phyloP scores from a whole-genome alignment of 2,113 vertebrate genomes.

The Arizona elegans region DNA sequence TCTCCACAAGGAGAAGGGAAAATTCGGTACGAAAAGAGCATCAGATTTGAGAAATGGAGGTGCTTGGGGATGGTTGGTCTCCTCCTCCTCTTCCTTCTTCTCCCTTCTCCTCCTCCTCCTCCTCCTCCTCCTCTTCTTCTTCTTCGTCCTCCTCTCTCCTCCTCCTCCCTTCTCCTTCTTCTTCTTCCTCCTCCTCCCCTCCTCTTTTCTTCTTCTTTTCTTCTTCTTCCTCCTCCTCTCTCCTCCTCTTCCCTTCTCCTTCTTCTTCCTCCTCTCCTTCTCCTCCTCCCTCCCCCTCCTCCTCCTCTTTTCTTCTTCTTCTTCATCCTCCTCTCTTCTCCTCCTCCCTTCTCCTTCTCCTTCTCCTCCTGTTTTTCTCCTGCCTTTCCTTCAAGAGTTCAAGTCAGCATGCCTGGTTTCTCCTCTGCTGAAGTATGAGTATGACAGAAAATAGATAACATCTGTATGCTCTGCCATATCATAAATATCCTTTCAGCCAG shows the following conservation, averaged over 20 bases:
- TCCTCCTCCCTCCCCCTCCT: neutral
- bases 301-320: no score
- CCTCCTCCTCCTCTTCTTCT: neutral
- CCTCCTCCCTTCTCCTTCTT: no score
- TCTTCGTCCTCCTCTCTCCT: no score
- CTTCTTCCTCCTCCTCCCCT: no score
- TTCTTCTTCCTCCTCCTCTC: no score
- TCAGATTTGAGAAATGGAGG: neutral
- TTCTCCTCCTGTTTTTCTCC: neutral
- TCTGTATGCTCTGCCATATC: neutral
- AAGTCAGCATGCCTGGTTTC: neutral
- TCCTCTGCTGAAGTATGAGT: neutral
- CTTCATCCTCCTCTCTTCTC: no score
- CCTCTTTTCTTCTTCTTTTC: rapidly evolving
- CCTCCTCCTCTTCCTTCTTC: no score
- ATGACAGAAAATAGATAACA: neutral
- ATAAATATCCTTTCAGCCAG: neutral
- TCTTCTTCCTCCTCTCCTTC: no score
- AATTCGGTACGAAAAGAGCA: neutral
- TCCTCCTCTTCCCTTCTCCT: rapidly evolving
- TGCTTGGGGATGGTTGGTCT: neutral
- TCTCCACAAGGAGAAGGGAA: neutral
- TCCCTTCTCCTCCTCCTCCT: neutral
- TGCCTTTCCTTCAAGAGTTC: neutral
- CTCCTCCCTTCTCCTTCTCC: no score